Evolutionary conservation across 2,888 invertebrate genomes (phyloP).

Genomic region (Erebia palarica): DNA sequence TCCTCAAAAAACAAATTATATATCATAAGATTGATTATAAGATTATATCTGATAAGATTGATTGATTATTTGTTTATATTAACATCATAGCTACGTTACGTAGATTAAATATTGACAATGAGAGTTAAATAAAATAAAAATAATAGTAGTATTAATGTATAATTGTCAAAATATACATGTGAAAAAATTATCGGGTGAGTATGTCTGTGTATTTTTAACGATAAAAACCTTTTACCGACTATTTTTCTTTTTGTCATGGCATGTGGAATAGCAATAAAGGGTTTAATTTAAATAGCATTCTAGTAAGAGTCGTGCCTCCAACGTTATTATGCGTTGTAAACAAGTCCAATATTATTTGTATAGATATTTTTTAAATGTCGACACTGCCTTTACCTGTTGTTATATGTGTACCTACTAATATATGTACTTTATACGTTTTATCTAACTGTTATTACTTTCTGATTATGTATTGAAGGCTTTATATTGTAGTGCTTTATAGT

Average conservation of each 20-base stretch:
- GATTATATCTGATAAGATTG: background rate
- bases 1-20: no score
- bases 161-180: no score
- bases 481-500: no score
- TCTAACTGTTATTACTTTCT: constrained; percentile 6
- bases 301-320: constrained; percentile 20
- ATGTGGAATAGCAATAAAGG: background rate
- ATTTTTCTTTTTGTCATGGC: background rate
- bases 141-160: no score
- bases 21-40: no score
- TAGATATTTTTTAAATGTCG: constrained; percentile 1
- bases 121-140: no score
- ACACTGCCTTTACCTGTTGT: constrained; percentile 1
- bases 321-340: constrained; percentile 10
- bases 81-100: background rate
- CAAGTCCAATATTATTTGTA: constrained; percentile 13
- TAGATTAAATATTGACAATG: background rate
- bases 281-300: constrained; percentile 4
- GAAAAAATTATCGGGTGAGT: no score
- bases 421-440: background rate
- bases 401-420: background rate
- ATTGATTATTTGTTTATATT: background rate
- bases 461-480: background rate
- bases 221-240: no score
- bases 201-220: no score